phyloP scores from a whole-genome alignment of 1,140 invertebrate genomes.

The Tetramorium parvispinum region DNA sequence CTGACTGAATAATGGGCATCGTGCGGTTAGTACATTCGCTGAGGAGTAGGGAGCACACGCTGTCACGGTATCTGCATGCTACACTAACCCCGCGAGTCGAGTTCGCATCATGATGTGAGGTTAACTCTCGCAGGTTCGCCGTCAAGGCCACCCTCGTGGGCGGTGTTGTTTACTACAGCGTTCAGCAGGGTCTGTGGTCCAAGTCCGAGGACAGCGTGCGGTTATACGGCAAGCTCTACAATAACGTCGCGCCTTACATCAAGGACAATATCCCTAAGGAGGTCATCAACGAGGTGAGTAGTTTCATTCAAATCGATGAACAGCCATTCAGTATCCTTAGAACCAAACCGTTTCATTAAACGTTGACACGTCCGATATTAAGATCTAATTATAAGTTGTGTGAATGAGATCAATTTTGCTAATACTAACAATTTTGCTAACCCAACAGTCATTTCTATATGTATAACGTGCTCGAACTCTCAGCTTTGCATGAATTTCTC shows the following conservation, averaged over 20 bases:
- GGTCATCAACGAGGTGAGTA: slow-evolving; percentile 74
- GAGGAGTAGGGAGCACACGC: slow-evolving; percentile 24
- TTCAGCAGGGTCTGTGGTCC: slow-evolving; percentile 81
- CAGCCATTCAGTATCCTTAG: not conserved
- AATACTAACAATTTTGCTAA: too few relatives aligned
- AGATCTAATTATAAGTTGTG: not conserved
- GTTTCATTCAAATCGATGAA: not conserved
- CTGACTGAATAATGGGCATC: slow-evolving; percentile 49
- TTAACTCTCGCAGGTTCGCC: slow-evolving; percentile 75
- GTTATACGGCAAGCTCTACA: slow-evolving; percentile 78
- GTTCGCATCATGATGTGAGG: slow-evolving; percentile 7
- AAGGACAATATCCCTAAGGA: slow-evolving; percentile 76
- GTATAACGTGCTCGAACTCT: not conserved
- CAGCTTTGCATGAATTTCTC: not conserved
- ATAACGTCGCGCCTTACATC: slow-evolving; percentile 75
- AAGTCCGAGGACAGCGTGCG: slow-evolving; percentile 77
- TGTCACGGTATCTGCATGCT: slow-evolving; percentile 47
- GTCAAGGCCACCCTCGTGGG: slow-evolving; percentile 78
- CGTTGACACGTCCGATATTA: not conserved
- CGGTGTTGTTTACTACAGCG: slow-evolving; percentile 78
- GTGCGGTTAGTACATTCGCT: slow-evolving; percentile 62
- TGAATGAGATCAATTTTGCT: not conserved
- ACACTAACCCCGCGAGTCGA: not conserved
- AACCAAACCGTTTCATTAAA: not conserved
- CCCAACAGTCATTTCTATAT: not conserved